Conservation (phyloP, 2,113 vertebrate genomes). For the Pogona vitticeps region DNA sequence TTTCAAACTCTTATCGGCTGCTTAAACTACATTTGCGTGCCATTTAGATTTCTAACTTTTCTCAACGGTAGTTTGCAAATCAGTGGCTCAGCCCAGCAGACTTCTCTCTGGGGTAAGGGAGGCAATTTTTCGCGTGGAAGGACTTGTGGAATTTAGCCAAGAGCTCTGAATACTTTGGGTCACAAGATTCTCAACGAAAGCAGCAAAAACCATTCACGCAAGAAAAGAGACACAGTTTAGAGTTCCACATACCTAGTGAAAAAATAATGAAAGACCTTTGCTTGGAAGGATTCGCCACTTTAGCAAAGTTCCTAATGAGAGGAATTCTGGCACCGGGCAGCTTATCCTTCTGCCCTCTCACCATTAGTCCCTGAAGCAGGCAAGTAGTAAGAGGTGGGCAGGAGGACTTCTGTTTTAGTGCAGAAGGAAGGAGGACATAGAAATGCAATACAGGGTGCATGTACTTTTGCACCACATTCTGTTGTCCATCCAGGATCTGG, state of each 20-base stretch:
- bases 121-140: background rate
- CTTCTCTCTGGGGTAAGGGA: background rate
- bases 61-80: background rate
- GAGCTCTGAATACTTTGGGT: background rate
- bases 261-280: background rate
- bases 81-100: background rate
- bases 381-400: background rate
- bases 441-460: background rate
- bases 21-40: slow-evolving; percentile 31
- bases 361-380: background rate
- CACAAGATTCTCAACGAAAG: slow-evolving; percentile 14
- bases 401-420: background rate
- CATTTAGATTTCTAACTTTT: slow-evolving; percentile 23
- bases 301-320: background rate
- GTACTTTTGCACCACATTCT: background rate
- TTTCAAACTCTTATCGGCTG: slow-evolving; percentile 43
- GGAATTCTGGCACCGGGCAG: background rate
- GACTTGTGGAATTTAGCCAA: background rate
- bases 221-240: background rate
- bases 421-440: background rate
- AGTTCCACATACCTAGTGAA: background rate
- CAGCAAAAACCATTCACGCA: background rate
- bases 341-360: background rate
- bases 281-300: background rate
- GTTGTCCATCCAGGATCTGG: background rate